Base-by-base conservation (phyloP, 2,113 vertebrate genomes). In the Laticauda colubrina region DNA sequence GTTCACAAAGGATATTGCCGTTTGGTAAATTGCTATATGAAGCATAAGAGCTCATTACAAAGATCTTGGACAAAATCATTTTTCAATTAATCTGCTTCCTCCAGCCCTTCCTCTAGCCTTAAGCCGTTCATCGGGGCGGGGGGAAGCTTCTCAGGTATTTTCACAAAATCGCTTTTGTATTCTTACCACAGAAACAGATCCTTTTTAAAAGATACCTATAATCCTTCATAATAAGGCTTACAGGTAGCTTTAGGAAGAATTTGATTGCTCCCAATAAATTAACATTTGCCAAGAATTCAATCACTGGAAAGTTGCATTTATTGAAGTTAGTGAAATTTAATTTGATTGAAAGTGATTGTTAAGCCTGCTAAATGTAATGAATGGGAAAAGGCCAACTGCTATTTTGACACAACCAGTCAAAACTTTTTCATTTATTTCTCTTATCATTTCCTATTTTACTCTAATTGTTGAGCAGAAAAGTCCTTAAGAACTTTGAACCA, bases 41-140 rank as follows among this genome's bases (percentile, higher is more conserved):
- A 53, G 29, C 20, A 23, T 43, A 12, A 39, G 5, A 18, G 3
- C 24, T 59, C 43, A 48, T 53, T 64, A 23, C 39, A 59, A 59
- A 59, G 45, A 86, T 61, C 26, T 53, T 11, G 64, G 57, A 23
- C 5, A 23, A 20, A 87, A 61, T 12, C 15, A 87, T 85, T 87
- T 39, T 23, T 93, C 21, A 39, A 12, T 54, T 64, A 20, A 20
- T 15, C 45, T 59, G 54, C 39, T 39, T 92, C 56, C 34, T 26
- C 21, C 48, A 89, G 10, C 4, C 9, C 21, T 90, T 53, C 64
- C 64, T 86, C 23, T 7, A 54, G 64, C 64, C 54, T 86, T 90
- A 18, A 54, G 56, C 34, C 5, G 18, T 9, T 54, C 4, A 89
- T 23, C n/a, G 0, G 0, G 1, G 59, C 0, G 0, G 34, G 61